These are phyloP conservation scores for Exocentrus adspersus DNA, from an alignment of 2,888 invertebrate genomes.

Conservation along the genomic window DNA sequence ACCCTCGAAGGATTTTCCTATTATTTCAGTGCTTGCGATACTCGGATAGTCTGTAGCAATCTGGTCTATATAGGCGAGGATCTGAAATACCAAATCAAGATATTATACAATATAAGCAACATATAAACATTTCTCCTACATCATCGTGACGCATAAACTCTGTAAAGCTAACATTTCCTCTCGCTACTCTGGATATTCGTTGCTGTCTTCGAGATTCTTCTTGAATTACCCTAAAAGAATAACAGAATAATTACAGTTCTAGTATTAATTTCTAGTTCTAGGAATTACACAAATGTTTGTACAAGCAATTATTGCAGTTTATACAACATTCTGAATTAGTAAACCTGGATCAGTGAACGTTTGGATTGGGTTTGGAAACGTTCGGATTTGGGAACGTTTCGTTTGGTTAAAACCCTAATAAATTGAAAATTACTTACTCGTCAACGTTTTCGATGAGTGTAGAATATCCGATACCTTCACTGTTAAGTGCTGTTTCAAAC, in stretches of 20 bases:
- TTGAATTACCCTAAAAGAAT: constrained; percentile 8
- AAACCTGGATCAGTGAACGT: no score
- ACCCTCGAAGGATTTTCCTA: constrained; percentile 71
- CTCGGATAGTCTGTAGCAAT: constrained; percentile 65
- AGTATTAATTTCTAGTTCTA: no score
- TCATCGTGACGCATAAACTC: constrained; percentile 33
- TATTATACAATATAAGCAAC: no score
- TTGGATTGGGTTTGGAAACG: no score
- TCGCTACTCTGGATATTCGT: neutral
- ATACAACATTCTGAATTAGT: no score
- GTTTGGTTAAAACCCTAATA: no score
- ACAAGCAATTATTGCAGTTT: no score
- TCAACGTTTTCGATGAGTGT: constrained; percentile 54
- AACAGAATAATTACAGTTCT: no score
- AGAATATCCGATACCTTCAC: constrained; percentile 49
- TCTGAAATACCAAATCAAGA: constrained; percentile 41
- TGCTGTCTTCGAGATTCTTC: neutral
- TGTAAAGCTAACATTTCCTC: constrained; percentile 33
- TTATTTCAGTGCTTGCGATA: constrained; percentile 66
- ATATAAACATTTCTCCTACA: no score
- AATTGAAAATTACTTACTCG: constrained; percentile 19
- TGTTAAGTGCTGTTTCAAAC: constrained; percentile 43
- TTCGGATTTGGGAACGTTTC: no score
- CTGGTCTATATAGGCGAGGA: constrained; percentile 62
- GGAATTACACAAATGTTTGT: no score